phyloP scores from a whole-genome alignment of 2,888 invertebrate genomes.

The Agonum fuliginosum region DNA sequence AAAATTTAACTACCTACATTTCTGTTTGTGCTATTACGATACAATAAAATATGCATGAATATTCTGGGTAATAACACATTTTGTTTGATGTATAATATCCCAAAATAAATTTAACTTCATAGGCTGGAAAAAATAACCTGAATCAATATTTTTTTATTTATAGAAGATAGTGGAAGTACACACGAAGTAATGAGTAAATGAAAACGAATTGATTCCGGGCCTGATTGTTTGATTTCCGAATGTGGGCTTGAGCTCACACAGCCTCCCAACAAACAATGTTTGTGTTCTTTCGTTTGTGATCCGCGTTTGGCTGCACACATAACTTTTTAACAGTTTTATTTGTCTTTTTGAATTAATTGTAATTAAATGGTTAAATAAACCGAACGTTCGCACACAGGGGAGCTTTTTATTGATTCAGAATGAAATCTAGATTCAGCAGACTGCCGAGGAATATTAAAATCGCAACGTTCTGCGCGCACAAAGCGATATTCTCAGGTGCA shows the following conservation, averaged over 20 bases:
- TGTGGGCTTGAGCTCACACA: neutral
- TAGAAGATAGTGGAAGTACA: neutral
- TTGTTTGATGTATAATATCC: too few relatives aligned
- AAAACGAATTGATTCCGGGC: neutral
- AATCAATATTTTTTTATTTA: constrained; percentile 5
- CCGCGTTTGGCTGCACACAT: constrained; percentile 27
- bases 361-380: constrained; percentile 56
- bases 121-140: neutral
- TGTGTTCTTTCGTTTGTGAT: neutral
- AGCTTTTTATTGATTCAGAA: constrained; percentile 52
- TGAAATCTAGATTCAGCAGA: constrained; percentile 40
- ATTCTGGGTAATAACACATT: too few relatives aligned
- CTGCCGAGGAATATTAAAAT: constrained; percentile 44
- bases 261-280: constrained; percentile 8
- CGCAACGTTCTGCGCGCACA: constrained; percentile 17
- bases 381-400: neutral
- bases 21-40: too few relatives aligned
- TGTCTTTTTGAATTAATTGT: constrained; percentile 56
- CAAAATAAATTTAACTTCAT: too few relatives aligned
- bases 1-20: neutral
- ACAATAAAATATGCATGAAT: neutral
- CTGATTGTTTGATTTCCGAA: constrained; percentile 42
- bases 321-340: constrained; percentile 55
- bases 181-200: neutral
- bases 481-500: constrained; percentile 50